A percentile compares a stretch with the other conserved stretches of the same genome.
Evolutionary conservation across 2,797 vertebrate species (phyloP).

Genomic region (Scleropages formosus): DNA sequence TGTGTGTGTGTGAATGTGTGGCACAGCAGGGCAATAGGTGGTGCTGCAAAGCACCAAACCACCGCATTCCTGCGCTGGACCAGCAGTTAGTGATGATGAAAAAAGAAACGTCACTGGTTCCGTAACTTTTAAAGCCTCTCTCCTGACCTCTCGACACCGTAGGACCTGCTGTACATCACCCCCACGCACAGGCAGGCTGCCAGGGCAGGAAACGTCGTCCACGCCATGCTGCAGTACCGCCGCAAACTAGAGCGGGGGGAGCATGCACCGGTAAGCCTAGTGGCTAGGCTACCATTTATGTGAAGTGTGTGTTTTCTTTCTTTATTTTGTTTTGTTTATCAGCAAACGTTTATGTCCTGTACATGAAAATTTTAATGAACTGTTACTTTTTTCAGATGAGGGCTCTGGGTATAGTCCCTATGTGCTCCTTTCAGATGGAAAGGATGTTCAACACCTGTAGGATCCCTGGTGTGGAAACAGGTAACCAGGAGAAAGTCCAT

Average conservation of each 20-base stretch:
- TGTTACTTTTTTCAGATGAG: slow-evolving; percentile 74
- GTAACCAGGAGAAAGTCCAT: slow-evolving; percentile 63
- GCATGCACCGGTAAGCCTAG: slow-evolving; percentile 78
- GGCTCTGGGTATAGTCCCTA: slow-evolving; percentile 83
- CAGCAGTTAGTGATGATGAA: neutral
- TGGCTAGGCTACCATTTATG: too few relatives aligned
- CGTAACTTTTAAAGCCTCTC: neutral
- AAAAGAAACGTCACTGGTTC: neutral
- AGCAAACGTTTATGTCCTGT: too few relatives aligned
- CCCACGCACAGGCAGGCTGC: slow-evolving; percentile 82
- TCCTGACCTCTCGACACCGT: neutral
- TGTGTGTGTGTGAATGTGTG: too few relatives aligned
- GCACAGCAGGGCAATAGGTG: too few relatives aligned
- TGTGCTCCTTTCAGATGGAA: slow-evolving; percentile 93
- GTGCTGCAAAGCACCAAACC: too few relatives aligned
- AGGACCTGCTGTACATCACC: slow-evolving; percentile 83
- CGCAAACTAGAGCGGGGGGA: slow-evolving; percentile 88
- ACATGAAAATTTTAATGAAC: too few relatives aligned
- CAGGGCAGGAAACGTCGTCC: slow-evolving; percentile 81
- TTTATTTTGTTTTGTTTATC: too few relatives aligned
- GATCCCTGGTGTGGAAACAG: slow-evolving; percentile 84
- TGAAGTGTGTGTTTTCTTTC: too few relatives aligned
- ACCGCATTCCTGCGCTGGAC: too few relatives aligned
- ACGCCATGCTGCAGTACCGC: slow-evolving; percentile 86
- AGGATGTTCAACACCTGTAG: slow-evolving; percentile 94